phyloP scores from a whole-genome alignment of 2,113 vertebrate species.

The Syngnathoides biaculeatus region DNA sequence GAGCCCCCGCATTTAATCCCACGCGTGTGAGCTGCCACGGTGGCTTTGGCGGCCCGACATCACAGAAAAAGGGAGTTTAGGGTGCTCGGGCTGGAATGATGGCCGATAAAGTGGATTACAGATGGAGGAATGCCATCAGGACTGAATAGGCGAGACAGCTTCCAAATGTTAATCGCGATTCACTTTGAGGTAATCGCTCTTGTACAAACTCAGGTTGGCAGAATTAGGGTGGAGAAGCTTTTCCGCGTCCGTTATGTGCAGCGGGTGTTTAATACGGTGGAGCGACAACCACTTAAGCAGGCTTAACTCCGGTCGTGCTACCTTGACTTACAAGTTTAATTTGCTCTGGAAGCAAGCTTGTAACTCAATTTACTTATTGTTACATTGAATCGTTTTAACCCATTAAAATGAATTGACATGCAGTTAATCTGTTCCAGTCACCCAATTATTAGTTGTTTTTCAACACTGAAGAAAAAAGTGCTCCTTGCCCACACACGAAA shows the following conservation, averaged over 20 bases:
- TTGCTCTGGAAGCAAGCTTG: neutral
- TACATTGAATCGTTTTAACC: neutral
- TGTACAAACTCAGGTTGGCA: constrained; percentile 35
- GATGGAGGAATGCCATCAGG: constrained; percentile 57
- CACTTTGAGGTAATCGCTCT: constrained; percentile 23
- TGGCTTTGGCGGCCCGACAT: constrained; percentile 71
- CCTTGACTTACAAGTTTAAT: neutral
- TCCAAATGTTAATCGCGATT: constrained; percentile 46
- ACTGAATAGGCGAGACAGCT: constrained; percentile 48
- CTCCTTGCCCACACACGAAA: too few relatives aligned
- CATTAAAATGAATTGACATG: neutral
- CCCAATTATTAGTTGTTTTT: too few relatives aligned
- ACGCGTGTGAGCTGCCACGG: constrained; percentile 82
- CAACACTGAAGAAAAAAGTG: neutral
- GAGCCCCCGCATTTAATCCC: constrained; percentile 74
- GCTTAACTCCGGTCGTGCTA: neutral
- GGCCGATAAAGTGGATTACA: constrained; percentile 70
- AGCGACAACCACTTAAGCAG: constrained; percentile 3
- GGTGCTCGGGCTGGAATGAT: constrained; percentile 67
- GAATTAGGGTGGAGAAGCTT: constrained; percentile 37
- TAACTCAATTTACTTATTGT: neutral
- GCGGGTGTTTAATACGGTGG: neutral
- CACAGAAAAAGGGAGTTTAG: constrained; percentile 71
- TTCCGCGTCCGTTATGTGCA: constrained; percentile 15
- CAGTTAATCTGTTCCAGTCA: neutral